These are phyloP conservation scores for Drosophila atripex DNA, from an alignment of 2,888 invertebrate species.

Conservation along the genomic window DNA sequence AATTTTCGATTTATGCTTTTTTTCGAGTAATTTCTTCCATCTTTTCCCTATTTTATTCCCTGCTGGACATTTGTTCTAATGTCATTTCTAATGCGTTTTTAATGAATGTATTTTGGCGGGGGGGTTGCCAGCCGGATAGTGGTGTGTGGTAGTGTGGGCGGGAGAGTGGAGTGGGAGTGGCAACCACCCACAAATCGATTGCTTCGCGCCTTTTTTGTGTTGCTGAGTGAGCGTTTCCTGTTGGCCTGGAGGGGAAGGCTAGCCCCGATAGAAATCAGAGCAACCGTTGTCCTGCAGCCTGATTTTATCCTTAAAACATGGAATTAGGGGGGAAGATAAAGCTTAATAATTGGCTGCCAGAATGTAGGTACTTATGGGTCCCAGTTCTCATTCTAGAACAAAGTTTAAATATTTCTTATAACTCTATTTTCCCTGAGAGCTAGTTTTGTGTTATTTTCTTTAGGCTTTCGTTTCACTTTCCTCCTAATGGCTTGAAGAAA, in stretches of 20 bases:
- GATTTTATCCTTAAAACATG: conserved; percentile 18
- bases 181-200: conserved; percentile 78
- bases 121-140: conserved; percentile 15
- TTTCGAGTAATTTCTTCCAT: conserved; percentile 65
- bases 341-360: background rate
- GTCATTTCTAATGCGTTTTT: conserved; percentile 81
- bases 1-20: conserved; percentile 57
- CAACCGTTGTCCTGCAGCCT: conserved; percentile 15
- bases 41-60: conserved; percentile 31
- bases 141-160: conserved; percentile 11
- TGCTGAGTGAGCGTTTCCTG: conserved; percentile 64
- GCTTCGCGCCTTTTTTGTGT: conserved; percentile 72
- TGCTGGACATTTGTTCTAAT: conserved; percentile 71
- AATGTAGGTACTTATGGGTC: background rate
- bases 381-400: background rate
- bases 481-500: conserved; percentile 70
- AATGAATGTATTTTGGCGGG: conserved; percentile 64
- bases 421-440: conserved; percentile 25
- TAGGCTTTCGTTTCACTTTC: conserved; percentile 49
- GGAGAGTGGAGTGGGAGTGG: conserved; percentile 14
- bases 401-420: conserved; percentile 8
- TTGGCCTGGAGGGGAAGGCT: conserved; percentile 31
- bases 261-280: conserved; percentile 2
- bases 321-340: conserved; percentile 26
- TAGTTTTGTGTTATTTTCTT: conserved; percentile 9